Base-by-base conservation (phyloP, 1,140 invertebrate species). In the Condylostylus longicornis region DNA sequence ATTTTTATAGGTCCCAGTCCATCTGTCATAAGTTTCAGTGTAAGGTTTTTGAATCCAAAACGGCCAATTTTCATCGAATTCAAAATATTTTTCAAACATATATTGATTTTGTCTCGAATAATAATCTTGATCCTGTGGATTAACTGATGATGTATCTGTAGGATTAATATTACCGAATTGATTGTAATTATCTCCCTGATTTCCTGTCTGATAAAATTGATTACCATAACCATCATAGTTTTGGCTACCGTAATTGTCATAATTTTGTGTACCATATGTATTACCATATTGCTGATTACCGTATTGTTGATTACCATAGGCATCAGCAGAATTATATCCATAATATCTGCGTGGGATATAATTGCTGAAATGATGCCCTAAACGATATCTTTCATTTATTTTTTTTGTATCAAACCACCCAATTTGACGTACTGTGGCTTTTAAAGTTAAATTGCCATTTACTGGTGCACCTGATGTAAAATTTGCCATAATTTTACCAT, bases 401-500 rank as follows among this genome's bases (percentile, higher is more conserved):
- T 49, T 50, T 25, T 60, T 54, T 33, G 68, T 65, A 38, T 66
- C 61, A 43, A 68, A 62, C 44, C 68, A 69, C 22, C 73, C 68
- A 12, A 85, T 70, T 2, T 81, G 79, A 8, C 71, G 61, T 13
- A 88, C 67, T 6, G 71, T 80, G 0, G 85, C 82, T 59, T 74
- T 77, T 4, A 95, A 58, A 0, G 88, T 89, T 5, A 91, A 65
- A 66, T 91, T 93, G 4, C 89, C 89, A 21, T 58, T 61, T 0
- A 87, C 82, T 0, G 82, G 83, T 13, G 76, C 78, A 1, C 84
- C 82, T 28, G 79, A 87, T 2, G 84, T 90, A 61, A 90, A 96
- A 74, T 97, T 97, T 0, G 90, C 88, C 70, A 85, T 80, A 4
- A 96, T 71, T 0, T 77, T 72, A 0, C 90, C 91, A 48, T 76